Base-by-base conservation (phyloP, 2,113 vertebrate species). In the Strigops habroptila region DNA sequence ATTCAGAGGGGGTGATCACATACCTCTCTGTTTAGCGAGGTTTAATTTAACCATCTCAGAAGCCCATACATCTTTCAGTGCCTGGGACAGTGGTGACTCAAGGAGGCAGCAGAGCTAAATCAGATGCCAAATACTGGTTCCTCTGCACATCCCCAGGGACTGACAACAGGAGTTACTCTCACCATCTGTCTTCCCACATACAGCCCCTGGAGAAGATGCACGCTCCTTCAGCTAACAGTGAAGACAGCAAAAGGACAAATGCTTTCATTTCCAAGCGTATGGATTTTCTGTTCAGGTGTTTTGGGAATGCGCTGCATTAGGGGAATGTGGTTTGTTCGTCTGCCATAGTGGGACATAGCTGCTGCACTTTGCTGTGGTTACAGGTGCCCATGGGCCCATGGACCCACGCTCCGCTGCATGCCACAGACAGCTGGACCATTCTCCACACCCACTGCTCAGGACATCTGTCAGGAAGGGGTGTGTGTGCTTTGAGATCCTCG, bases 361-460 rank as follows among this genome's bases (percentile, higher is more conserved):
- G 33, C 60, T 18, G 49, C n/a, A 3, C 80, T 75, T 6, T 14
- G 27, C 80, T 68, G 46, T 14, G 7, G 24, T 9, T 35, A 10
- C 75, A 81, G 60, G 67, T 55, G 41, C 35, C 69, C 57, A 7
- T 24, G 22, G 57, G 33, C 57, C 57, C 57, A 59, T 1, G 22
- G 57, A 35, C n/a, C 55, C n/a, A 0, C 2, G 68, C n/a, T 30
- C 30, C 5, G 1, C 55, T 25, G 31, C 16, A 2, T 10, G 25
- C 11, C 62, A 21, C 0, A 2, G 39, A 4, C 0, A 1, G 1
- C 49, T 19, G 63, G 44, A 53, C n/a, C 0, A 0, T 30, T 28
- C 48, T 80, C 22, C 55, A 12, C 5, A 9, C 3, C 25, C 31
- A 65, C 35, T 71, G 33, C 52, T 71, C 43, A 15, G 48, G 31